These are phyloP conservation scores for Aplidium turbinatum DNA, from an alignment of 23 tunicate genomes.

Conservation along the genomic window DNA sequence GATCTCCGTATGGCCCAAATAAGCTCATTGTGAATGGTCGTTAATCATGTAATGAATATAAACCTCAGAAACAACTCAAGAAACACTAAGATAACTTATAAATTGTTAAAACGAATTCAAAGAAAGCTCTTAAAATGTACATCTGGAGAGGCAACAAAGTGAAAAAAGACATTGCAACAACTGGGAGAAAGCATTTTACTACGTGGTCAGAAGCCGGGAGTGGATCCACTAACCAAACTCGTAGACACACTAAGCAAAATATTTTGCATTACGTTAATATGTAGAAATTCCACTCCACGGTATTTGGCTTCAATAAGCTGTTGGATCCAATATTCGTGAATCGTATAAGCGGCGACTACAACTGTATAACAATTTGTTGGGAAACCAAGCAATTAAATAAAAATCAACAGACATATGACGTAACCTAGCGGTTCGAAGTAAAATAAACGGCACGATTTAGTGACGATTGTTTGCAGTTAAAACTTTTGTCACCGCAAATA, in stretches of 20 bases:
- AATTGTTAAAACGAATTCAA: background rate
- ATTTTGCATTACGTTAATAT: background rate
- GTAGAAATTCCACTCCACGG: slow-evolving; percentile 1
- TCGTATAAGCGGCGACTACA: slow-evolving; percentile 1
- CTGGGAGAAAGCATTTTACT: slow-evolving; percentile 1
- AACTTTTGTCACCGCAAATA: too few relatives aligned
- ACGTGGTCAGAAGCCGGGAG: background rate
- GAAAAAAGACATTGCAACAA: background rate
- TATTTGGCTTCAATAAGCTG: background rate
- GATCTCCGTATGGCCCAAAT: background rate
- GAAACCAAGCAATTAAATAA: too few relatives aligned
- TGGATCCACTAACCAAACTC: background rate
- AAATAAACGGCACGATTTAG: too few relatives aligned
- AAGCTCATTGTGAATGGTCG: background rate
- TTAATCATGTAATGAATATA: background rate
- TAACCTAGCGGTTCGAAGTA: too few relatives aligned
- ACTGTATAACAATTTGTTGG: too few relatives aligned
- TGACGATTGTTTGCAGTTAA: too few relatives aligned
- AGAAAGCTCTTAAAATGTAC: background rate
- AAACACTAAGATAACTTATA: background rate
- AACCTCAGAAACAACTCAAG: background rate
- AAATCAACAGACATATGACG: too few relatives aligned
- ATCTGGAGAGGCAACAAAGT: background rate
- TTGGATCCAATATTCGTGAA: background rate
- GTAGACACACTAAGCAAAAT: background rate